Evolutionary conservation across 2,113 vertebrate genomes (phyloP), one percentile per base, ranked within the genome.

Genomic region (Sapayoa aenigma): DNA sequence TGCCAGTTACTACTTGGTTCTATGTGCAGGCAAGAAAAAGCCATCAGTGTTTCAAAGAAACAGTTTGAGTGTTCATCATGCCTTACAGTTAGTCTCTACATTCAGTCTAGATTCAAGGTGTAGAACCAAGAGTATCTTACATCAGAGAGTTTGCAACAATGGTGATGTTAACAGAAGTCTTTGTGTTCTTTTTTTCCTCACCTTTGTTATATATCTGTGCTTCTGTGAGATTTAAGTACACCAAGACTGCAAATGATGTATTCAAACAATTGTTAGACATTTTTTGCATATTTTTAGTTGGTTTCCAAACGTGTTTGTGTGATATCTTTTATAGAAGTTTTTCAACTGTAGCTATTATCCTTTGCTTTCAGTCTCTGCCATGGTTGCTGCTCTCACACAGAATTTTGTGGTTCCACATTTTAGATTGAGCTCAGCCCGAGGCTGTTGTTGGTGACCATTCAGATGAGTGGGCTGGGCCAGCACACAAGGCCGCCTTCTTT

Each of bases 391-490:
- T 52, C n/a, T 63, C 46, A 44, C 76, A 66, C 62, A 62, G 67
- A 72, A 53, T 75, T 88, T 44, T 83, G 84, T n/a, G 28, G 31
- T 84, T 81, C 5, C 22, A 15, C 3, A 4, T 72, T 79, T 60
- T 9, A 8, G 44, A 7, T 6, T 0, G 1, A 4, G 9, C 27
- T n/a, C 44, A 47, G 53, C 49, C 42, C 0, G 0, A 14, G 27
- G 23, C 37, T 33, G 22, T 7, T 58, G 59, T 0, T 4, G 6
- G 39, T 86, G 37, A 41, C 42, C 63, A 67, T 52, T 21, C 31
- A 22, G 77, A 90, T 42, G 24, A 31, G 24, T 18, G 81, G 84
- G 59, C 56, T 82, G 47, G 19, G 14, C 39, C 37, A 53, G 44
- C 39, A 33, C 42, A 73, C 28, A 7, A 50, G 39, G 11, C 49